These are phyloP conservation scores for Acanthosoma haemorrhoidale DNA, from an alignment of 2,888 invertebrate genomes.

Conservation along the genomic window DNA sequence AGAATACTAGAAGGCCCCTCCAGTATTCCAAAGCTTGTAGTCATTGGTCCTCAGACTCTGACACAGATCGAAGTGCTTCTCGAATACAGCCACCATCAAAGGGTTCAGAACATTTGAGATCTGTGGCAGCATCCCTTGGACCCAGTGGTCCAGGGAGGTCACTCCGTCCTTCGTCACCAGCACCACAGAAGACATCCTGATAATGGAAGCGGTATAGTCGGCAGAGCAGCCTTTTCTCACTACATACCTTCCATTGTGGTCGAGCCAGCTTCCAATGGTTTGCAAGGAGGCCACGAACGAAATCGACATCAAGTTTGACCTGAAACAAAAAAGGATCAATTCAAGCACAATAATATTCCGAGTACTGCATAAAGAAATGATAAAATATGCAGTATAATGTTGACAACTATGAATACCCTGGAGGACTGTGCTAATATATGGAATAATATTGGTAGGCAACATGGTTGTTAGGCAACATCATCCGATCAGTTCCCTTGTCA, in stretches of 20 bases:
- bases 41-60: background rate
- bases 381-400: too few relatives aligned
- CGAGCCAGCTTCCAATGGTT: background rate
- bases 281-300: background rate
- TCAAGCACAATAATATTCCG: too few relatives aligned
- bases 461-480: too few relatives aligned
- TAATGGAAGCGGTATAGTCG: background rate
- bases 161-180: background rate
- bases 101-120: background rate
- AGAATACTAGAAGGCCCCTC: too few relatives aligned
- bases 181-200: background rate
- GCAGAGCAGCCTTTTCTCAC: background rate
- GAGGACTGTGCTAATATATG: too few relatives aligned
- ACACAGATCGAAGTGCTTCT: background rate
- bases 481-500: too few relatives aligned
- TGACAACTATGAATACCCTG: too few relatives aligned
- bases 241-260: background rate
- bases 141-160: background rate
- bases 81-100: background rate
- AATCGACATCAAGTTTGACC: background rate
- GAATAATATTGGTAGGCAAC: too few relatives aligned
- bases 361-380: too few relatives aligned
- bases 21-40: background rate
- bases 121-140: background rate
- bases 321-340: too few relatives aligned